Percentiles rank a stretch among this genome's conserved stretches.
phyloP scores from a whole-genome alignment of 92 coral and sea anemone genomes.

The Phymanthus crucifer region DNA sequence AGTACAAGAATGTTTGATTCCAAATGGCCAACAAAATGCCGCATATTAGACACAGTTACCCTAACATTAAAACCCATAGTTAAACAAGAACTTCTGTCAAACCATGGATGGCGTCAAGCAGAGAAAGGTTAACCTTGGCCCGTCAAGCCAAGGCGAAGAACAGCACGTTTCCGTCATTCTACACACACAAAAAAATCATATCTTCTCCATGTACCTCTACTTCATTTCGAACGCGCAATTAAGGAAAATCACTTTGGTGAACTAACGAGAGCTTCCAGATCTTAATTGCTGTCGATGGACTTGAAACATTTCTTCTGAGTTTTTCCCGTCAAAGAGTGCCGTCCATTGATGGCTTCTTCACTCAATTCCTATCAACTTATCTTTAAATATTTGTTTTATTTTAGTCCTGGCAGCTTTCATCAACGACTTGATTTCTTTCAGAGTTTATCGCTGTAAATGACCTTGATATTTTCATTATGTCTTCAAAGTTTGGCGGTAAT shows the following conservation, averaged over 20 bases:
- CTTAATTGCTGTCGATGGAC: background rate
- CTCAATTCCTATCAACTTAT: background rate
- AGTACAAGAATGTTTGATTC: background rate
- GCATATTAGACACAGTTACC: background rate
- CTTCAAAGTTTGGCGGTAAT: background rate
- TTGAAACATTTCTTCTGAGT: background rate
- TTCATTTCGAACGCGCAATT: background rate
- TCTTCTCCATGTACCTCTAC: background rate
- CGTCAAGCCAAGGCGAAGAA: background rate
- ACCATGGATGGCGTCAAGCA: background rate
- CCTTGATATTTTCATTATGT: conserved; percentile 8
- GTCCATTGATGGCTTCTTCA: conserved; percentile 13
- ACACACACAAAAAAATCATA: too few species aligned
- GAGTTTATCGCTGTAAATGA: conserved; percentile 28
- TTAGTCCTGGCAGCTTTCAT: conserved; percentile 21
- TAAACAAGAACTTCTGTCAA: background rate
- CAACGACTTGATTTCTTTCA: conserved; percentile 22
- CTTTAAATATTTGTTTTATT: conserved; percentile 15
- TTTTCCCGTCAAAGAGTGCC: background rate
- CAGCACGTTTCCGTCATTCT: background rate
- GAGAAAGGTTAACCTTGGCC: background rate
- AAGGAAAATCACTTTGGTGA: background rate
- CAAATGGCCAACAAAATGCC: background rate
- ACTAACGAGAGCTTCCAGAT: background rate
- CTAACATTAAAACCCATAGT: too few species aligned